Evolutionary conservation across 2,888 invertebrate genomes (phyloP), one percentile per base, ranked within the genome.

Genomic region (Cryptus viduatorius): DNA sequence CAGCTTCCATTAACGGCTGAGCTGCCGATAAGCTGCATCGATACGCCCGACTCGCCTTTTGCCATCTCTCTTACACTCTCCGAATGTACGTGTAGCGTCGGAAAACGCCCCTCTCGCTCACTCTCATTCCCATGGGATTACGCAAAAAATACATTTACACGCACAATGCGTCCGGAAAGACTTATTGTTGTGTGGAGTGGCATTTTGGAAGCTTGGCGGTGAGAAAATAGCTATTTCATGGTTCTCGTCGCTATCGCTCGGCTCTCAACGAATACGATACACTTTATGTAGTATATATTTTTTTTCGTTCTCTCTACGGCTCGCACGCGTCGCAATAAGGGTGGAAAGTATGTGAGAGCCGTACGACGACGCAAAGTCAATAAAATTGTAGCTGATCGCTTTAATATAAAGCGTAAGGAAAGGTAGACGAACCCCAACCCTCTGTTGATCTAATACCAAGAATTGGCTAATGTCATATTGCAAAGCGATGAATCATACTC

Each of bases 1-100:
- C 68, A 82, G 83, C 85, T 90, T 91, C 90, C 91, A 91, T 91
- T 91, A 91, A 89, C 89, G 89, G 90, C 90, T 90, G 90, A 91
- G 89, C 89, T 86, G 84, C 79, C 88, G 91, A 91, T 90, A 91
- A 91, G 91, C 90, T 88, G 89, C 90, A 89, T 90, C 90, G 91
- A 91, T 91, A 90, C 89, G 82, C 85, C 79, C 88, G 67, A 61
- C 67, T 83, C 79, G 81, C 75, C 67, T 84, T 67, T 76, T 24
- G 0, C 53, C 53, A 19, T 48, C 73, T 46, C 61, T 73, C 29
- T 3, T 65, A 69, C 53, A 56, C 71, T 72, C 69, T 67, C 19
- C 50, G 16, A 64, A 53, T 76, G 53, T 64, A 53, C 77, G 44
- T 59, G 48, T 76, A 76, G 71, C 75, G 59, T 29, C 67, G 67